Evolutionary conservation across 1,140 invertebrate species (phyloP).

Genomic region (Nylanderia fulva): DNA sequence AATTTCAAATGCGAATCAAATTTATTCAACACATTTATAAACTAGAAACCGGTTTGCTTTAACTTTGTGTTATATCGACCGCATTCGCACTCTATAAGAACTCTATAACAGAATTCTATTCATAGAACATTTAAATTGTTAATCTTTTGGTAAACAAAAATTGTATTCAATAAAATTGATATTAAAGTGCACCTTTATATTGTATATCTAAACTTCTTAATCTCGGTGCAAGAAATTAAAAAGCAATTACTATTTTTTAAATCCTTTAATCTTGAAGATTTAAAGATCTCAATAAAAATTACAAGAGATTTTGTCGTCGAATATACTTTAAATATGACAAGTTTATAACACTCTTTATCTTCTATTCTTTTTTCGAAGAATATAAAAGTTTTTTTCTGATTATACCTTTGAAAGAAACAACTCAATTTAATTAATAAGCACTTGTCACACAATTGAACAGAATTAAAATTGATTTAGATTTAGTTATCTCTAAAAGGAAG

Average conservation of each 20-base stretch:
- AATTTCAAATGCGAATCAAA: not conserved
- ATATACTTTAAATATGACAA: constrained; percentile 1
- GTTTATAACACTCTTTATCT: not conserved
- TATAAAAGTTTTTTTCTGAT: not conserved
- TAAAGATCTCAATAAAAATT: too few relatives aligned
- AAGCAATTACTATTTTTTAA: too few relatives aligned
- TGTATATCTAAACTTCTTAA: too few relatives aligned
- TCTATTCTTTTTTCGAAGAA: too few relatives aligned
- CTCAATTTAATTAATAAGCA: not conserved
- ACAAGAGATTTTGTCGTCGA: not conserved
- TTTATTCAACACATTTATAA: constrained; percentile 5
- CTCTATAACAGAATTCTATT: constrained; percentile 11
- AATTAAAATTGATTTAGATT: not conserved
- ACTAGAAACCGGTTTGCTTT: constrained; percentile 10
- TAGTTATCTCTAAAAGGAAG: not conserved
- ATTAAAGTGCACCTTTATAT: too few relatives aligned
- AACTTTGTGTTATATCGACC: not conserved
- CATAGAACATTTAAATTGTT: not conserved
- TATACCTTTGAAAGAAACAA: not conserved
- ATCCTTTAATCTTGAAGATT: not conserved
- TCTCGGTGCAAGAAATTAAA: too few relatives aligned
- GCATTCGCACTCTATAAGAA: not conserved
- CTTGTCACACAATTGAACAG: not conserved
- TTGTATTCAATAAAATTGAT: not conserved
- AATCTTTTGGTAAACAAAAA: not conserved